phyloP scores from a whole-genome alignment of 2,797 vertebrate species.

The Schizopygopsis malacanthus region DNA sequence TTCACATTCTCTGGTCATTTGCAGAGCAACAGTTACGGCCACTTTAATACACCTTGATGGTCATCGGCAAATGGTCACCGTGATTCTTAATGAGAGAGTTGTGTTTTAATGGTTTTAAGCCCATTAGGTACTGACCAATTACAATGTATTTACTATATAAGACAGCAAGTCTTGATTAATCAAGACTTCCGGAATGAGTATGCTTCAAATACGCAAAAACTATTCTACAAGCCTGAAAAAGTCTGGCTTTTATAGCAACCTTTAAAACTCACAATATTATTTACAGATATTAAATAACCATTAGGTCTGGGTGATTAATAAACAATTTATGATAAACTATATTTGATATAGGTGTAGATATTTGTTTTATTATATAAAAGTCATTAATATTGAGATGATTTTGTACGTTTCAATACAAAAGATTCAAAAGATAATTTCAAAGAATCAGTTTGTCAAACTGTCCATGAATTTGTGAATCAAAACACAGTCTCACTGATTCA shows the following conservation, averaged over 20 bases:
- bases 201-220: background rate
- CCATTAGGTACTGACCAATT: background rate
- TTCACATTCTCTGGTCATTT: background rate
- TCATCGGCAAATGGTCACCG: background rate
- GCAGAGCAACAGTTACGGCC: background rate
- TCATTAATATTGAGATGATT: background rate
- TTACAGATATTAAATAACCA: background rate
- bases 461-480: background rate
- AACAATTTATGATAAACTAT: too few species aligned
- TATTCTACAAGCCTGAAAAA: background rate
- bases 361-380: background rate
- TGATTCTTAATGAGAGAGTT: background rate
- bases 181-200: background rate
- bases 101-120: background rate
- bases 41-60: background rate
- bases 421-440: background rate
- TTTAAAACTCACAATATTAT: background rate
- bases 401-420: background rate
- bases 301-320: background rate
- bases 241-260: background rate
- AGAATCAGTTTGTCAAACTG: background rate
- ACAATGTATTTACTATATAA: background rate
- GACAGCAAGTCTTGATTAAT: background rate
- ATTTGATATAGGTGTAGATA: background rate
- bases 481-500: background rate